Conservation (phyloP, 2,888 invertebrate genomes). For the Myathropa florea region DNA sequence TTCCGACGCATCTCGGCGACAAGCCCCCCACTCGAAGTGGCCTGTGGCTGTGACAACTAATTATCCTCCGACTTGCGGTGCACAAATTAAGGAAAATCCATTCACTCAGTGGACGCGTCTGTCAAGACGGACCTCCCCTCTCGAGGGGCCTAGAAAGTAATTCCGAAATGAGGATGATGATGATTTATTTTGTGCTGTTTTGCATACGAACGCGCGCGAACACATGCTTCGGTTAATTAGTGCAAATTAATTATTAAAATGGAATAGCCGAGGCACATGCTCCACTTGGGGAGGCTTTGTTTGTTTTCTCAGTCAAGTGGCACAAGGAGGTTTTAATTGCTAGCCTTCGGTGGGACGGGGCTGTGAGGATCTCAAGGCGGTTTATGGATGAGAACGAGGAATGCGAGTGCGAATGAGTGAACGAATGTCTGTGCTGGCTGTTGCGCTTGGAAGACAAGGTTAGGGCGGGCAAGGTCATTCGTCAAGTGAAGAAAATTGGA, state of each 20-base stretch:
- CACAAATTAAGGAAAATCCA: neutral
- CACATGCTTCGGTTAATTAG: conserved; percentile 37
- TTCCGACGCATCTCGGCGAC: neutral
- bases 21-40: too few species aligned
- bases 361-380: neutral
- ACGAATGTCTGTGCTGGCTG: neutral
- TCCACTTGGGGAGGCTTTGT: neutral
- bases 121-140: neutral
- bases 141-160: neutral
- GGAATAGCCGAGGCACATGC: neutral
- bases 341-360: neutral
- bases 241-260: conserved; percentile 25
- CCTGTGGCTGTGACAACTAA: too few species aligned
- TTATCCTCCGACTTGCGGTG: neutral
- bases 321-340: conserved; percentile 6
- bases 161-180: conserved; percentile 22
- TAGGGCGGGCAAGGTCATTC: neutral
- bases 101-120: neutral
- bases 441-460: neutral
- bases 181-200: conserved; percentile 27
- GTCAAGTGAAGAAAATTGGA: neutral
- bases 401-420: neutral
- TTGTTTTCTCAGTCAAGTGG: conserved; percentile 2
- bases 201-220: conserved; percentile 6
- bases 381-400: neutral